These are phyloP conservation scores for Tenualosa ilisha DNA, from an alignment of 2,797 vertebrate genomes.

Conservation along the genomic window DNA sequence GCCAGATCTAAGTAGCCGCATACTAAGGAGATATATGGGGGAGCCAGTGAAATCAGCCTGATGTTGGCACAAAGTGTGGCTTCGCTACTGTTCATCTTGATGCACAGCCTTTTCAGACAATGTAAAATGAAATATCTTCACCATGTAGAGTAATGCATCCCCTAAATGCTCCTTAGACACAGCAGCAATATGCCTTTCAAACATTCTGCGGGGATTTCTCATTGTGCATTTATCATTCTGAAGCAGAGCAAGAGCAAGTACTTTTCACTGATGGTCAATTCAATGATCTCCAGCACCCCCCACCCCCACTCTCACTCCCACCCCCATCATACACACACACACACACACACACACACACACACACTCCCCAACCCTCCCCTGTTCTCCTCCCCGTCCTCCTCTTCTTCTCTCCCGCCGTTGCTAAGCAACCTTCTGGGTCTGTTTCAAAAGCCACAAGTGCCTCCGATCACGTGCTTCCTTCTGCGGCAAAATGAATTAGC, in stretches of 20 bases:
- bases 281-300: not conserved
- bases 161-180: not conserved
- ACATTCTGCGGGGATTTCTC: not conserved
- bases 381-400: not conserved
- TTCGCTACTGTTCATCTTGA: not conserved
- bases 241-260: conserved; percentile 12
- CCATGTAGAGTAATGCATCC: not conserved
- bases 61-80: not conserved
- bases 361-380: not conserved
- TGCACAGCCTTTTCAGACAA: not conserved
- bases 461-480: conserved; percentile 26
- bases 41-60: conserved; percentile 1
- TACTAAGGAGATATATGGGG: not conserved
- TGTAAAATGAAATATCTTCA: not conserved
- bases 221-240: conserved; percentile 5
- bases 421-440: conserved; percentile 43
- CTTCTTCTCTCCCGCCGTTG: conserved; percentile 33
- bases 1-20: not conserved
- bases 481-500: conserved; percentile 37
- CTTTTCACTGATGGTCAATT: conserved; percentile 21
- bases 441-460: conserved; percentile 39
- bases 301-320: not conserved
- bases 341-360: not conserved
- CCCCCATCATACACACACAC: not conserved
- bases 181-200: conserved; percentile 3